Base-by-base conservation (phyloP, 2,888 invertebrate genomes). In the Tuta absoluta region DNA sequence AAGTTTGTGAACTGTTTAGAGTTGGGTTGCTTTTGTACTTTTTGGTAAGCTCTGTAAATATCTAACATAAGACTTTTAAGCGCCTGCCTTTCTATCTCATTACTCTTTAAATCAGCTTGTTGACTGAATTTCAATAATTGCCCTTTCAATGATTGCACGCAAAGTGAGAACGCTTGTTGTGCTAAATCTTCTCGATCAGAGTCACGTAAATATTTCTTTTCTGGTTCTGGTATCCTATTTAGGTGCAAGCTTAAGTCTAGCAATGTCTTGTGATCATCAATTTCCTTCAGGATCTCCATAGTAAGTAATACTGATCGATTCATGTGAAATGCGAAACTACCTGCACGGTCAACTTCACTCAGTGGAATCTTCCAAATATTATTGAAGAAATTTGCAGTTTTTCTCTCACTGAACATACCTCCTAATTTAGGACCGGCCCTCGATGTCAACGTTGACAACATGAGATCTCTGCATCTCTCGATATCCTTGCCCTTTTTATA, bases 321-420 rank as follows among this genome's bases (percentile, higher is more conserved):
- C 95, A 98, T 96, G 79, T 98, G 98, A 41, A 97, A 95, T 0
- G 97, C 95, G 80, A 99, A 96, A 69, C 97, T 96, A 2, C 98
- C 98, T 0, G 97, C 95, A 67, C 98, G 93, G 79, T 98, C 98
- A 51, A 98, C 96, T 91, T 99, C 98, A 66, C 94, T 94, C 1
- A 95, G 93, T 0, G 98, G 98, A 80, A 98, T 97, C 72, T 97
- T 93, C 98, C 98, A 98, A 65, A 98, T 95, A 59, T 98, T 97
- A 88, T 97, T 97, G 75, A 98, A 98, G 78, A 98, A 97, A 84
- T 98, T 98, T 21, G 94, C 95, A 63, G 93, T 93, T 84, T 96
- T 98, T 62, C 97, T 93, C 73, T 98, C 98, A 45, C 94, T 93
- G 81, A 98, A 98, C 14, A 98, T 90, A 11, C 98, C 98, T 72